Percentiles rank a stretch among this genome's conserved stretches.
phyloP scores from a whole-genome alignment of 1,140 invertebrate species.

The Heliconius melpomene region DNA sequence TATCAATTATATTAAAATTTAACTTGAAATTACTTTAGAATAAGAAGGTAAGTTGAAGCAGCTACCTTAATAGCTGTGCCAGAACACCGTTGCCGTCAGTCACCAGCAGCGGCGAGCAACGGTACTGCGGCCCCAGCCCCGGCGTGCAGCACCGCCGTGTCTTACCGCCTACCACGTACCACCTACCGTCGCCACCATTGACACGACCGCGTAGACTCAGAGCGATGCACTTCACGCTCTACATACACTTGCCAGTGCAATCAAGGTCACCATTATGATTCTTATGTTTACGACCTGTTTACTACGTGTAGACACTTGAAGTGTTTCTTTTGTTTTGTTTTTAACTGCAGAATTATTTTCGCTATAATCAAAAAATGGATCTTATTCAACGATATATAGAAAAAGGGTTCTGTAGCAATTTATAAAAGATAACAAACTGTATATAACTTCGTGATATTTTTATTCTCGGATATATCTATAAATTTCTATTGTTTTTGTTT shows the following conservation, averaged over 20 bases:
- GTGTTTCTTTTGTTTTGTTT: neutral
- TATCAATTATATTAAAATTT: too few relatives aligned
- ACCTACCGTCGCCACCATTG: neutral
- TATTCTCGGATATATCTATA: too few relatives aligned
- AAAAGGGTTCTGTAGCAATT: too few relatives aligned
- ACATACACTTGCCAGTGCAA: constrained; percentile 8
- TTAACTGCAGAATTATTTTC: neutral
- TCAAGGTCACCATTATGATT: constrained; percentile 16
- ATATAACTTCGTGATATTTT: too few relatives aligned
- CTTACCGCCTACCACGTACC: too few relatives aligned
- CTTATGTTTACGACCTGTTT: constrained; percentile 9
- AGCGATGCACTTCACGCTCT: constrained; percentile 26
- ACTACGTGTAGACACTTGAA: neutral
- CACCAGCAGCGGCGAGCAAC: neutral
- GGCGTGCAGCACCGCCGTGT: neutral
- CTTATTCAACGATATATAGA: too few relatives aligned
- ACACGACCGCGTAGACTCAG: neutral
- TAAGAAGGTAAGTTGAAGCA: neutral
- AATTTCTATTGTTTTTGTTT: too few relatives aligned
- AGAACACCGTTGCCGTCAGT: neutral
- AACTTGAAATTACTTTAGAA: neutral
- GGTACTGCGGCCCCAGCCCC: constrained; percentile 15
- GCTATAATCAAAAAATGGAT: neutral
- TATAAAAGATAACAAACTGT: too few relatives aligned
- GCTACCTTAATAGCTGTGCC: neutral